These are phyloP conservation scores for Dascyllus trimaculatus DNA, from an alignment of 2,113 vertebrate species.

Conservation along the genomic window DNA sequence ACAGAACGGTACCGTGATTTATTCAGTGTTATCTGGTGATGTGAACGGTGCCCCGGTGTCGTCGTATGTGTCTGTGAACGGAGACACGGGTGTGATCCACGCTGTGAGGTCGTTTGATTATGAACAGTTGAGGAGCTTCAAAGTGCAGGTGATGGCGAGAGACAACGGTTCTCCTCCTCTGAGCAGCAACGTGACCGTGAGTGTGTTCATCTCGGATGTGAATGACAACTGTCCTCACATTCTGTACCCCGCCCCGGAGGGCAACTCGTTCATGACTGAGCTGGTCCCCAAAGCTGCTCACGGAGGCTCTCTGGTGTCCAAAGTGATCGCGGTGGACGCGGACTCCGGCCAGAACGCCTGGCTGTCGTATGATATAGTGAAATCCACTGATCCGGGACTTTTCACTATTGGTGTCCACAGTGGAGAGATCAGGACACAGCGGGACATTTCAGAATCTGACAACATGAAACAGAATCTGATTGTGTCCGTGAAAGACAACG, in stretches of 20 bases:
- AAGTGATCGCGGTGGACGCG: slow-evolving; percentile 68
- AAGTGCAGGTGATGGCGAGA: slow-evolving; percentile 63
- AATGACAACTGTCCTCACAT: slow-evolving; percentile 73
- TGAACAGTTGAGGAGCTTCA: slow-evolving; percentile 62
- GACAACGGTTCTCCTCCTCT: slow-evolving; percentile 72
- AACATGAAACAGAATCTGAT: slow-evolving; percentile 84
- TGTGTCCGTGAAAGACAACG: slow-evolving; percentile 81
- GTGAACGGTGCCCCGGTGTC: slow-evolving; percentile 73
- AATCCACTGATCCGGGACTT: slow-evolving; percentile 63
- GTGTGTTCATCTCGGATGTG: slow-evolving; percentile 60
- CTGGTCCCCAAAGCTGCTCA: slow-evolving; percentile 66
- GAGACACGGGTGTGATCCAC: slow-evolving; percentile 71
- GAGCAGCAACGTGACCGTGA: slow-evolving; percentile 67
- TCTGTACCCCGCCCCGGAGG: slow-evolving; percentile 58
- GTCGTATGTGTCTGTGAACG: slow-evolving; percentile 84
- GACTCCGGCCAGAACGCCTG: slow-evolving; percentile 71
- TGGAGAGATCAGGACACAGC: slow-evolving; percentile 86
- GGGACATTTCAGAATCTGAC: slow-evolving; percentile 86
- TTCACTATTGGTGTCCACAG: slow-evolving; percentile 84
- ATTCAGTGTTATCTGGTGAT: slow-evolving; percentile 78
- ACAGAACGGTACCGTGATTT: slow-evolving; percentile 79
- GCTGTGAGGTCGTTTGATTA: slow-evolving; percentile 67
- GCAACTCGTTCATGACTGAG: slow-evolving; percentile 69
- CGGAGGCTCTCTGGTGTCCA: slow-evolving; percentile 65
- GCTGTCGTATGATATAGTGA: slow-evolving; percentile 68